These are phyloP conservation scores for Arnoldichthys spilopterus DNA, from an alignment of 2,797 vertebrate species.

Conservation along the genomic window DNA sequence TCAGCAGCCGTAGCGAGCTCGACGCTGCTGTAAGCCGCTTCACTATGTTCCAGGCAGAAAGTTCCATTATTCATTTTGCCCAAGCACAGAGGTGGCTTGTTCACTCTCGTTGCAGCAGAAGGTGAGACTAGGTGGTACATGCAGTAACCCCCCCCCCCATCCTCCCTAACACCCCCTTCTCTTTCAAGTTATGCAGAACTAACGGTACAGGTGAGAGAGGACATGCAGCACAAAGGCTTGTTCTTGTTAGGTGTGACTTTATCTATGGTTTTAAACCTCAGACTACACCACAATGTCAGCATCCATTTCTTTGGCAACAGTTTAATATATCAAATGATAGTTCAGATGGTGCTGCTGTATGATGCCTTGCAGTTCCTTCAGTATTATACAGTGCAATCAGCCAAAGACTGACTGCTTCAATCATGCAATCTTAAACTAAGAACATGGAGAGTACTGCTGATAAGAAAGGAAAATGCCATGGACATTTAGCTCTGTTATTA, in stretches of 20 bases:
- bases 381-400: background rate
- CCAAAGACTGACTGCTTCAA: too few relatives aligned
- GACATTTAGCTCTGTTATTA: too few relatives aligned
- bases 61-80: conserved; percentile 60
- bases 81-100: conserved; percentile 38
- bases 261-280: background rate
- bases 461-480: too few relatives aligned
- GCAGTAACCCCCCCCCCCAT: background rate
- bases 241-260: background rate
- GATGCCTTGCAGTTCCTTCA: background rate
- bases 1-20: conserved; percentile 51
- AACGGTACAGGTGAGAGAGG: conserved; percentile 7
- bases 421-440: too few relatives aligned
- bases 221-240: background rate
- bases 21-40: conserved; percentile 51
- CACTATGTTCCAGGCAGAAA: conserved; percentile 53
- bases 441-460: too few relatives aligned
- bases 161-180: background rate
- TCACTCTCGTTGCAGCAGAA: conserved; percentile 31
- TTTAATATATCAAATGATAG: background rate
- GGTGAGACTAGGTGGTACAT: conserved; percentile 35
- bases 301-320: background rate
- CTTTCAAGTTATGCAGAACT: conserved; percentile 40
- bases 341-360: background rate
- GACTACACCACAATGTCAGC: background rate